Percentiles rank a stretch among this genome's conserved stretches.
These are phyloP conservation scores for Borostomias antarcticus DNA, from an alignment of 2,797 vertebrate species.

Conservation along the genomic window DNA sequence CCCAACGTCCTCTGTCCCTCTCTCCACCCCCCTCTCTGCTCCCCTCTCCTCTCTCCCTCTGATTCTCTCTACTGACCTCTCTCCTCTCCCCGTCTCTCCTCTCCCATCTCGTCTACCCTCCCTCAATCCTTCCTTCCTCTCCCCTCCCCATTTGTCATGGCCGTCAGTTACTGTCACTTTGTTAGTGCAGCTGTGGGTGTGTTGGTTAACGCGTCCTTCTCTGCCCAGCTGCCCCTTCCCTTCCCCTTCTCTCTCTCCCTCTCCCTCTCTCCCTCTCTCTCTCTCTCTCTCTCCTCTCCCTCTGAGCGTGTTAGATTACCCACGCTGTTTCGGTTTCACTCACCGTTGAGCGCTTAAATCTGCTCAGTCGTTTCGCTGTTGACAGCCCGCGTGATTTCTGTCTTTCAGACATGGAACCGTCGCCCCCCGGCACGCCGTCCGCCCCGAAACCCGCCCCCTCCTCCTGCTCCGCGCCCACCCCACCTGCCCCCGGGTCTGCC, in stretches of 20 bases:
- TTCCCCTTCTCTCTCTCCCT: not conserved
- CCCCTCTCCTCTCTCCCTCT: not conserved
- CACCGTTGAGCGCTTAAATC: not conserved
- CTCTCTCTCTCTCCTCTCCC: too few species aligned
- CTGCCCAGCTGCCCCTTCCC: not conserved
- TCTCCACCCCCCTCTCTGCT: not conserved
- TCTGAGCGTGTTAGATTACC: too few species aligned
- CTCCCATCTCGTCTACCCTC: not conserved
- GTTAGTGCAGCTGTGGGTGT: not conserved
- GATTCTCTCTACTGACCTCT: too few species aligned
- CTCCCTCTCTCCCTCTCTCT: too few species aligned
- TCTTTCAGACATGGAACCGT: constrained; percentile 67
- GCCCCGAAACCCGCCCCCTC: constrained; percentile 29
- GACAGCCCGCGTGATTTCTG: too few species aligned
- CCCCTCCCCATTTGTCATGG: not conserved
- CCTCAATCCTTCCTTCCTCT: too few species aligned
- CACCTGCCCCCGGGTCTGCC: constrained; percentile 4
- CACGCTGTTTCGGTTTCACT: not conserved
- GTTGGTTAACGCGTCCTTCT: not conserved
- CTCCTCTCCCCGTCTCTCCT: not conserved
- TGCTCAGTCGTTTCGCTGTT: constrained; percentile 2
- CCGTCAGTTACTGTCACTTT: constrained; percentile 1
- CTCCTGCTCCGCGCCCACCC: constrained; percentile 32
- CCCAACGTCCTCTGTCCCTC: not conserved
- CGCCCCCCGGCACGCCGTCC: constrained; percentile 26